Evolutionary conservation across 92 coral and sea anemone genomes (phyloP).

Genomic region (Parazoanthus swiftii): DNA sequence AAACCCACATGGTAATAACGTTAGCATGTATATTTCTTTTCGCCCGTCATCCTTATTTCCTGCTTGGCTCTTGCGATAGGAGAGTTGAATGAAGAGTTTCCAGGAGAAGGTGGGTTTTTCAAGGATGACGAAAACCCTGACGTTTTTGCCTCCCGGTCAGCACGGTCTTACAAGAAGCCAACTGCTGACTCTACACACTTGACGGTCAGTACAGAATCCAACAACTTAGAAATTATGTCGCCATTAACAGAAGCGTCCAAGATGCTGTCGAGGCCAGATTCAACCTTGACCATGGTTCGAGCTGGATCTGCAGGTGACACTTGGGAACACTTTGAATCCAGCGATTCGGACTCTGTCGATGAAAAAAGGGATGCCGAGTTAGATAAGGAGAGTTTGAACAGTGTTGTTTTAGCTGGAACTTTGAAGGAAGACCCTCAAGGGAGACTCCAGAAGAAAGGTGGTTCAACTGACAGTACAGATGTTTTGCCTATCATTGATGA

Average conservation of each 20-base stretch:
- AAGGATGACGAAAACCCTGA: conserved; percentile 57
- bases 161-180: neutral
- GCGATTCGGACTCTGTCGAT: neutral
- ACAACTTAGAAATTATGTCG: conserved; percentile 56
- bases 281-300: conserved; percentile 1
- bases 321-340: neutral
- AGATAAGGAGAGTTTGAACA: neutral
- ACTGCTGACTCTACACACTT: conserved; percentile 19
- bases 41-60: neutral
- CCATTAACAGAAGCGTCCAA: conserved; percentile 59
- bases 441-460: neutral
- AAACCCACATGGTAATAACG: too few species aligned
- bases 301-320: neutral
- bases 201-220: conserved; percentile 41
- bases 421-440: neutral
- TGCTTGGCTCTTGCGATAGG: conserved; percentile 20
- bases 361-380: neutral
- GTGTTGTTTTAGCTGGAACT: neutral
- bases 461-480: neutral
- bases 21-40: neutral
- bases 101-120: conserved; percentile 90
- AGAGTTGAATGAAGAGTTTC: conserved; percentile 42
- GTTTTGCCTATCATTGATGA: conserved; percentile 17
- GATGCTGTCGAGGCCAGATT: conserved; percentile 4
- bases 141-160: conserved; percentile 3